Base-by-base conservation (phyloP, 1,140 invertebrate genomes). In the Branchinecta lindahli region DNA sequence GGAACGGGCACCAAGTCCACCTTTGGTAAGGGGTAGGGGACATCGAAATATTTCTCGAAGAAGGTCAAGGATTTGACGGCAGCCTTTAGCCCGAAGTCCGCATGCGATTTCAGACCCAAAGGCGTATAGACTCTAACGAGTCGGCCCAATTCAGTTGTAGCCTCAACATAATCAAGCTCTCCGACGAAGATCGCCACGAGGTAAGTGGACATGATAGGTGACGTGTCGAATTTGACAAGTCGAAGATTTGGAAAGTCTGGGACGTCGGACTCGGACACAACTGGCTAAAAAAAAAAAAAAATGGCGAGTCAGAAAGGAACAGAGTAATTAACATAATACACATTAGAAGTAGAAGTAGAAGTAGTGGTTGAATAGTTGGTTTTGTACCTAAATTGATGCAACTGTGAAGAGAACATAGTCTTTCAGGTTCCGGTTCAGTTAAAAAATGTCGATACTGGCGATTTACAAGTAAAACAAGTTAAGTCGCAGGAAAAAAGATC, bases 191-290 rank as follows among this genome's bases (percentile, higher is more conserved):
- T 86, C 0, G 95, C 95, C 65, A 98, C 87, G 68, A 98, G 81
- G 77, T 98, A 98, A 0, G 95, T 97, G 0, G 93, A 95, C 96
- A 98, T 98, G 70, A 94, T 86, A 0, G 94, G 93, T 3, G 93
- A 92, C 70, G 83, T 87, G 73, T 90, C 86, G 79, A 95, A 98
- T 67, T 83, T 83, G 12, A 95, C 80, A 7, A 83, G 79, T 74
- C 84, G 80, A 69, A 77, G 83, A n/a, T 84, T 75, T 2, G 80
- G 76, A 73, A 85, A 77, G 2, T 69, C 79, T 4, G 81, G 79
- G 66, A 80, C 73, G 0, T 78, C 71, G 15, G 81, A 77, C 71
- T 85, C 84, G 47, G 81, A 81, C 71, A 84, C 84, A 0, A 90
- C 85, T 4, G 90, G 91, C 84, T 83, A 72, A 21, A 78, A 75